Evolutionary conservation across 2,113 vertebrate species (phyloP), one percentile per base, ranked within the genome.

Genomic region (Heterocephalus glaber): DNA sequence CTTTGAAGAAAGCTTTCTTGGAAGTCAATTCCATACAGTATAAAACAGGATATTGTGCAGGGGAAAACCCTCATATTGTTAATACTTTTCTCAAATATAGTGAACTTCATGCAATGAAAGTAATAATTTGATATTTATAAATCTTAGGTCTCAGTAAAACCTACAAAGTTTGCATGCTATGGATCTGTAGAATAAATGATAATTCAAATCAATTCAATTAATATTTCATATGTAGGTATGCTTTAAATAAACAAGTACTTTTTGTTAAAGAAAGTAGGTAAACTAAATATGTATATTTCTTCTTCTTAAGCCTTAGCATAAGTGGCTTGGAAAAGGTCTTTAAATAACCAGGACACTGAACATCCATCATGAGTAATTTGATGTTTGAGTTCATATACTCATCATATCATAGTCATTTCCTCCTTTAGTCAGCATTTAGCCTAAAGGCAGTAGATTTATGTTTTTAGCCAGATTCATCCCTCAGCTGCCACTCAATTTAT

Each of bases 351-450:
- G 63, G 66, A 65, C 54, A 41, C 0, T 76, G 77, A 94, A 79
- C 58, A 38, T 97, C 97, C 92, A 90, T 97, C 0, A 54, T 94
- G 33, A 96, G 38, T 80, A 63, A 70, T 96, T 97, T 92, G 84
- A 72, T 89, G 52, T 94, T 95, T 96, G 96, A 88, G 89, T 74
- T 97, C 92, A 89, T 97, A 65, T 7, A 89, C 2, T 91, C 13
- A 0, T 98, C 95, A 41, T 80, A 88, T 88, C 63, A 66, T 44
- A 94, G 85, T 97, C 93, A 96, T 97, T 98, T 98, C 94, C 96
- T 96, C 35, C 38, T 95, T 92, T 95, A 96, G 52, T 97, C 97
- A 93, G 47, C 90, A 49, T 97, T 96, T 94, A 97, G 90, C 87
- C 87, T 96, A 96, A 96, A 98, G 91, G 79, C 70, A 96, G 95